phyloP scores from a whole-genome alignment of 2,797 vertebrate species.

The Coregonus suidteri region DNA sequence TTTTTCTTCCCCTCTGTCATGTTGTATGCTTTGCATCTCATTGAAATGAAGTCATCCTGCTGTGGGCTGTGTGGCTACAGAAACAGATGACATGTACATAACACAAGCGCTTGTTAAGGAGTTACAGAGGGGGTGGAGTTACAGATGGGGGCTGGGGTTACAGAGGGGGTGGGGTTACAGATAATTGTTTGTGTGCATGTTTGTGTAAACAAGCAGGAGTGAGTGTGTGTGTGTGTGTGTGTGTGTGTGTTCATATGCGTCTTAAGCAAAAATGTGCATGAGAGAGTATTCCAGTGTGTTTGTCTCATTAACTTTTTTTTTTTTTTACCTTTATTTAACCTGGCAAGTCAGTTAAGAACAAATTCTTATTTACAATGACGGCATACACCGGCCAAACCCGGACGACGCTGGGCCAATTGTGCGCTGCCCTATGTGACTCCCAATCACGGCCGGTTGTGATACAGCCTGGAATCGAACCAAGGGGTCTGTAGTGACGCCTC shows the following conservation, averaged over 20 bases:
- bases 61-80: constrained; percentile 48
- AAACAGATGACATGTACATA: constrained; percentile 76
- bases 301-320: constrained; percentile 41
- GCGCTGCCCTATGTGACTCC: no score
- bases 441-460: no score
- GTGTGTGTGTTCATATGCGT: constrained; percentile 4
- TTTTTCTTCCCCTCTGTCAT: constrained; percentile 65
- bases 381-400: no score
- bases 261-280: neutral
- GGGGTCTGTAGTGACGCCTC: no score
- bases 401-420: no score
- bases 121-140: constrained; percentile 45
- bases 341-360: no score
- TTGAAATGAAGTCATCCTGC: constrained; percentile 70
- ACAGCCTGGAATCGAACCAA: no score
- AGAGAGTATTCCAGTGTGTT: neutral
- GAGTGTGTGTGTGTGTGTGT: constrained; percentile 59
- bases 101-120: constrained; percentile 72
- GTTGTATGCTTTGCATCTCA: constrained; percentile 71
- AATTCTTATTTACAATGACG: no score
- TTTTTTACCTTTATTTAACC: no score
- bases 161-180: constrained; percentile 59
- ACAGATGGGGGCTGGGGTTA: constrained; percentile 12
- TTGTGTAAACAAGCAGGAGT: constrained; percentile 40
- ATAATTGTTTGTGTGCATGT: constrained; percentile 61